Conservation (phyloP, 2,888 invertebrate species). For the Strigamia crassipes region DNA sequence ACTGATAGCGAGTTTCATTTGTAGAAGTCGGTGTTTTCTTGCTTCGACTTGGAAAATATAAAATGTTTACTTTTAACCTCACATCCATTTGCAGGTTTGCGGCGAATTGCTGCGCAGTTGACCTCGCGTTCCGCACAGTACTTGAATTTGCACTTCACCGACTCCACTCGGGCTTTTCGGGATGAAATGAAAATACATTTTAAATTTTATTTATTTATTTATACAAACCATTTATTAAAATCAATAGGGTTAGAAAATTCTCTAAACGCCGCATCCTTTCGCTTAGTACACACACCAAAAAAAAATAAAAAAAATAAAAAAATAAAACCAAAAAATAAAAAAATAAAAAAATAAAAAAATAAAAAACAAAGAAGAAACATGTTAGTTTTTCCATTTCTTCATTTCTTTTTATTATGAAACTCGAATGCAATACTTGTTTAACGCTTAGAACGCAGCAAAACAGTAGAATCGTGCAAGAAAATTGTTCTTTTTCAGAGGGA, state of each 20-base stretch:
- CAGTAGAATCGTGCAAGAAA: neutral
- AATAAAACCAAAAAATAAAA: neutral
- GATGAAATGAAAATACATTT: slow-evolving; percentile 12
- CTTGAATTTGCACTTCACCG: neutral
- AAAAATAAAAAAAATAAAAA: neutral
- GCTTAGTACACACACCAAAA: neutral
- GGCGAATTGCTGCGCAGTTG: neutral
- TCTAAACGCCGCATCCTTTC: neutral
- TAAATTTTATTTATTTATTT: slow-evolving; percentile 21
- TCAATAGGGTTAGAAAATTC: neutral
- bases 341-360: neutral
- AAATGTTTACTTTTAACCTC: slow-evolving; percentile 21
- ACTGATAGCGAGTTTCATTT: slow-evolving; percentile 16
- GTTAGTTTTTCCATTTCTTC: neutral
- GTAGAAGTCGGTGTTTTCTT: neutral
- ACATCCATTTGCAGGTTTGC: slow-evolving; percentile 4
- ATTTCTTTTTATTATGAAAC: slow-evolving; percentile 5
- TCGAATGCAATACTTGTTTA: slow-evolving; percentile 15
- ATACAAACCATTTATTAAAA: slow-evolving; percentile 21
- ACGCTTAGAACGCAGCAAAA: slow-evolving; percentile 15
- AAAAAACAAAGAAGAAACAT: neutral
- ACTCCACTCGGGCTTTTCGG: neutral
- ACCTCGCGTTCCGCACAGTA: neutral
- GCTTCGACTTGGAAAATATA: neutral
- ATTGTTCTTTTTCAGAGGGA: neutral